phyloP scores from a whole-genome alignment of 2,113 vertebrate genomes.

The Aptenodytes patagonicus region DNA sequence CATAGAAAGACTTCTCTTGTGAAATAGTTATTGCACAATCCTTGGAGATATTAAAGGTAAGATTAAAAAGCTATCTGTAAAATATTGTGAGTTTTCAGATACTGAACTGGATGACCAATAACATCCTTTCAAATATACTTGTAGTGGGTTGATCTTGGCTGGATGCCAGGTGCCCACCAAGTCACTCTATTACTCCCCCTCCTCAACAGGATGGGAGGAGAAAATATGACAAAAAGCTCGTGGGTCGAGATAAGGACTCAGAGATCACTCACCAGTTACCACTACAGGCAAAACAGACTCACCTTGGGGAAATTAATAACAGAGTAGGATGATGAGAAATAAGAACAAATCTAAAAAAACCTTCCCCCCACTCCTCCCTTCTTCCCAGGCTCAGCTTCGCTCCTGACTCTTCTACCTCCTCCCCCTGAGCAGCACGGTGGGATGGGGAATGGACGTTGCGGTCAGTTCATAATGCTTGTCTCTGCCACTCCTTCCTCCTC shows the following conservation, averaged over 20 bases:
- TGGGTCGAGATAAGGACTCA: background rate
- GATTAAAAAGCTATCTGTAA: background rate
- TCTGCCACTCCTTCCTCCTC: background rate
- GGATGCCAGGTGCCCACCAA: fast-evolving
- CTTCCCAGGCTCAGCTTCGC: background rate
- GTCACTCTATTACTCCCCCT: fast-evolving
- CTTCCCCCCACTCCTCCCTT: background rate
- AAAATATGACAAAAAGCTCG: background rate
- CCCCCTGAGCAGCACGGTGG: fast-evolving
- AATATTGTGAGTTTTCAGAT: background rate
- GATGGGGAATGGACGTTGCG: fast-evolving
- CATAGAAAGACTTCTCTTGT: background rate
- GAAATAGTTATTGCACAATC: background rate
- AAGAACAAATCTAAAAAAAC: background rate
- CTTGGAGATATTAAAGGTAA: background rate
- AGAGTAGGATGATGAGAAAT: background rate
- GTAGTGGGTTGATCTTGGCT: background rate
- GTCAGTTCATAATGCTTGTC: background rate
- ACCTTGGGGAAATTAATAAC: background rate
- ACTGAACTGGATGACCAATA: background rate
- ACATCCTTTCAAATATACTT: background rate
- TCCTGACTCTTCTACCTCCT: background rate
- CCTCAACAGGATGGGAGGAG: background rate
- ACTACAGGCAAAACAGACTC: background rate
- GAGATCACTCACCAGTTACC: background rate